A percentile compares a stretch with the other conserved stretches of the same genome.
These are phyloP conservation scores for Mustela lutreola DNA, from an alignment of 2,113 vertebrate species.

Conservation along the genomic window DNA sequence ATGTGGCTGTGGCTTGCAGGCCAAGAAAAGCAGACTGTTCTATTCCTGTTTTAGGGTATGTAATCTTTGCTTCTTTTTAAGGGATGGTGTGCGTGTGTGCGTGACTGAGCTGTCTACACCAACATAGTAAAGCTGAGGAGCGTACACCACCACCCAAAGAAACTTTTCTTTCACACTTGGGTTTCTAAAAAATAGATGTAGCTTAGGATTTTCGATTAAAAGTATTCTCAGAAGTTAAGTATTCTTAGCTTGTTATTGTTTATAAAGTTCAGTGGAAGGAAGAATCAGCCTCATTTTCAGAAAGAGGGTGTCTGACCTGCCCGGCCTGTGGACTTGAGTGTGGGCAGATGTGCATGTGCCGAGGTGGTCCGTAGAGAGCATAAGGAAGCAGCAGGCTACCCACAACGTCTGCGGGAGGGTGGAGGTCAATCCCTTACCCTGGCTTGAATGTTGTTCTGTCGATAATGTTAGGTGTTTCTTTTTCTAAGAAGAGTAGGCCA, in stretches of 20 bases:
- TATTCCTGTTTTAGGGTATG: conserved; percentile 76
- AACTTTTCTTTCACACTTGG: background rate
- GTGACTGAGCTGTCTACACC: conserved; percentile 77
- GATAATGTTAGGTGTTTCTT: conserved; percentile 53
- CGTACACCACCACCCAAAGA: background rate
- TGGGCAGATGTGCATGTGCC: background rate
- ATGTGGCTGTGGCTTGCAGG: conserved; percentile 75
- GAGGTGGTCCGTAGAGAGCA: background rate
- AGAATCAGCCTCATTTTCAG: background rate
- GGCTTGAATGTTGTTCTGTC: conserved; percentile 64
- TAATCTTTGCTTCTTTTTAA: conserved; percentile 52
- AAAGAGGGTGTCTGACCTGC: background rate
- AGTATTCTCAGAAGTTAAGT: conserved; percentile 52
- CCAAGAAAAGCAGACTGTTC: conserved; percentile 81
- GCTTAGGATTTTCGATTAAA: conserved; percentile 49
- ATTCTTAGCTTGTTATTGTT: conserved; percentile 11
- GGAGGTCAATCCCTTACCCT: background rate
- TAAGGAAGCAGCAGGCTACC: background rate
- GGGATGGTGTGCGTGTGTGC: conserved; percentile 44
- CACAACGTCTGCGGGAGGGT: background rate
- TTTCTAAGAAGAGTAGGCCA: conserved; percentile 68
- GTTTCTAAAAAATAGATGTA: conserved; percentile 54
- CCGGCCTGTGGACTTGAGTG: background rate
- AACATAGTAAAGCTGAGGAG: conserved; percentile 67
- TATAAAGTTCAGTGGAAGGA: background rate